Conservation (phyloP, 2,113 vertebrate species). For the Chloropsis cyanopogon region DNA sequence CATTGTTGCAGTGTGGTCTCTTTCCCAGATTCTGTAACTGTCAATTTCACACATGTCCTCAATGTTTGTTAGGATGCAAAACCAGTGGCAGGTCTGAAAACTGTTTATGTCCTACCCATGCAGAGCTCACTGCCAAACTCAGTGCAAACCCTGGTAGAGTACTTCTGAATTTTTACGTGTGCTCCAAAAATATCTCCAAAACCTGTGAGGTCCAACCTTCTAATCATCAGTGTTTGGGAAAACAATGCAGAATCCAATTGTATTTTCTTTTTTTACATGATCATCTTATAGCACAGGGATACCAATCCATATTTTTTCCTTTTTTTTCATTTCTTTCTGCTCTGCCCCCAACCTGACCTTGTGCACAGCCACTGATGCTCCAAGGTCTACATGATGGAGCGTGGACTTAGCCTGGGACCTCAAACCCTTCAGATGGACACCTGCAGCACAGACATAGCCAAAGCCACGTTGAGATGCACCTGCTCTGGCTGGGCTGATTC, state of each 20-base stretch:
- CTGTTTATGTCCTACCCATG: neutral
- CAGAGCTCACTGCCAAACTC: neutral
- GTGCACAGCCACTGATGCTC: neutral
- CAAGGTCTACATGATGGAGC: neutral
- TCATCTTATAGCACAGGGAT: neutral
- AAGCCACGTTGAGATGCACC: accelerated
- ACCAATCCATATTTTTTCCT: neutral
- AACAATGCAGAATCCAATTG: neutral
- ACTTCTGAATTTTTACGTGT: neutral
- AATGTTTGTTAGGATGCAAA: neutral
- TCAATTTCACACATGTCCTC: neutral
- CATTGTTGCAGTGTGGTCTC: neutral
- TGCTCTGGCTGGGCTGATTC: neutral
- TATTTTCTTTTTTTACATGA: neutral
- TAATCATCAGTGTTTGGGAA: neutral
- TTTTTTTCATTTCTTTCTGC: neutral
- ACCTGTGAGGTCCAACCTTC: neutral
- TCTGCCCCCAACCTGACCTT: neutral
- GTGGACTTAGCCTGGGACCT: neutral
- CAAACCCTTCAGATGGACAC: neutral
- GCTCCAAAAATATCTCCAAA: neutral
- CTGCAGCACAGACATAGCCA: neutral
- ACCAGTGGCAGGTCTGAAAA: neutral
- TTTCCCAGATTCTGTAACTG: neutral
- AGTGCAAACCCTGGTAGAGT: neutral